Evolutionary conservation across 2,888 invertebrate species (phyloP), one percentile per base, ranked within the genome.

Genomic region (Cremastinae sp.): DNA sequence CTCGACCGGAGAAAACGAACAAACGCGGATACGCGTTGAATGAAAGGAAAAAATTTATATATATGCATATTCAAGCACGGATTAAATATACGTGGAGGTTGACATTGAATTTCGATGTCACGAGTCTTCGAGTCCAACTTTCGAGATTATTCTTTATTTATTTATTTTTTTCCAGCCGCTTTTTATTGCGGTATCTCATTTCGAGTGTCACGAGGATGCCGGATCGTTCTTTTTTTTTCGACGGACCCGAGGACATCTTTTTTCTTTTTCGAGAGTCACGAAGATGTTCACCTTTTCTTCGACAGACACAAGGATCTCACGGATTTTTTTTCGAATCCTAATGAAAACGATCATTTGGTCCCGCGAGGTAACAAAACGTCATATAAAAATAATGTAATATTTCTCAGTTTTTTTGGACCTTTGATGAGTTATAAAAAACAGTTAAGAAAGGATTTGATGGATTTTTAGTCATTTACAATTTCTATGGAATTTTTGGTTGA

Each of bases 21-120:
- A 41, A 59, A 59, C 28, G 20, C 66, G 66, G 55, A 56, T 66
- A 56, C 37, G 28, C 14, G 61, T 47, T 35, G 9, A 47, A 41
- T 9, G 22, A 65, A 55, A 37, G 20, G 49, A 56, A 9, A 39
- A 39, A 49, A 22, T 9, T 9, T 28, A 53, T 12, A 22, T 28
- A 53, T 16, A 12, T 53, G 18, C 49, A 22, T 28, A 43, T 16
- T 14, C 22, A 12, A 18, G 12, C 2, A 43, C 18, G n/a, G 35
- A n/a, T 1, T 53, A 43, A 53, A 35, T 20, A 56, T 56, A 28
- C 45, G 56, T 70, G 53, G 59, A 41, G 18, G 70, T 43, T 71
- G 66, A 71, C 75, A 71, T 66, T 71, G 71, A 75, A 75, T 75
- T 61, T 56, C 41, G 55, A 66, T 61, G 61, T 75, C 64, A 55